Base-by-base conservation (phyloP, 2,113 vertebrate species). In the Cisticola juncidis region DNA sequence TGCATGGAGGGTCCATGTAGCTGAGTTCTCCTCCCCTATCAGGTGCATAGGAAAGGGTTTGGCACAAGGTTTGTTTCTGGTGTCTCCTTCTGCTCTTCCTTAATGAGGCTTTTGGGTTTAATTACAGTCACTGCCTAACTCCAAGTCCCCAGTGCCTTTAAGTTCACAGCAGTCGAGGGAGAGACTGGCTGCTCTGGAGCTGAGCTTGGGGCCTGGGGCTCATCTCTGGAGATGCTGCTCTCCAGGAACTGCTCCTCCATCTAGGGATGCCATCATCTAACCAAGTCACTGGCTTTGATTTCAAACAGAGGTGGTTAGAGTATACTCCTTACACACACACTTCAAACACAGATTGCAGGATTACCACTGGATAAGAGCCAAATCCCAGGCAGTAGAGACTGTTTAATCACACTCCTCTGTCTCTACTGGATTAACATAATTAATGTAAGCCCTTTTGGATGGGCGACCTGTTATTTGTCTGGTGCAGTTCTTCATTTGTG, bases 381-480 rank as follows among this genome's bases (percentile, higher is more conserved):
- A 95, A 94, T 96, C 92, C 94, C 88, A 68, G 60, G 64, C 92
- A 86, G 92, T 8, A 61, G 88, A 72, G 92, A 72, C 81, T 86
- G 92, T 81, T 96, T 97, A 96, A 96, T 96, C 96, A 97, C 72
- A 88, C 82, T 93, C 80, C 77, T 96, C 83, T 95, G 80, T 90
- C 92, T 94, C 88, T 84, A 4, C 90, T 92, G 96, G 95, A 96
- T 96, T 97, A 95, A 96, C 36, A 5, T 96, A 96, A 96, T 96
- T 97, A 97, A 95, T 18, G 29, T 94, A 95, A 97, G 35, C 88
- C 77, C 93, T 93, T 95, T 97, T 86, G 82, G 60, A 80, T 81
- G 88, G 80, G 26, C 0, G 2, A 95, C 86, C 88, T 94, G 82
- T 92, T 95, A 95, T 93, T 93, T 93, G 86, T 83, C 93, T 94